Base-by-base conservation (phyloP, 2,113 vertebrate species). In the Elephantulus edwardii region DNA sequence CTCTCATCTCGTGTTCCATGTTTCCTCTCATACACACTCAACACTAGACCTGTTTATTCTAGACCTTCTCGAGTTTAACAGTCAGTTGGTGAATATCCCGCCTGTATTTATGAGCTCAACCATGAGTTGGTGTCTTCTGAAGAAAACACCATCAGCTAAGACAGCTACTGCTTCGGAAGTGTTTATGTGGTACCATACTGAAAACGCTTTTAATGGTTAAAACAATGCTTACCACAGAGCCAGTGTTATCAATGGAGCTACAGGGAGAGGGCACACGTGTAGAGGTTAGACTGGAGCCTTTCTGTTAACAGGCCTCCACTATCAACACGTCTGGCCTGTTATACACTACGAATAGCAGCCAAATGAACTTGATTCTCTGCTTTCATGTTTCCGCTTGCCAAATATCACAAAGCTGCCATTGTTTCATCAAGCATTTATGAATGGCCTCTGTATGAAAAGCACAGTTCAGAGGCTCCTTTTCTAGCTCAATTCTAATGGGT, bases 191-290 rank as follows among this genome's bases (percentile, higher is more conserved):
- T 26, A 28, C 28, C 60, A 8, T 9, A 4, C 2, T 56, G 40
- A 81, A 87, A 90, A 64, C 46, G 42, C 24, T 2, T 8, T 14
- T 17, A 28, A 60, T 11, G 52, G 26, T 42, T 2, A 26, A 90
- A 64, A 76, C 0, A 12, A 14, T 20, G 19, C 40, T 54, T 40
- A 38, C 0, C 1, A 13, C 22, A 56, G 17, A 75, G 60, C 1
- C 7, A 1, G 1, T 11, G 3, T 33, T 11, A 17, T 2, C 35
- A 44, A 3, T 0, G 5, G 44, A 44, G 28, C 5, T 16, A 33
- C 44, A 26, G 19, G 12, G 11, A 22, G 6, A 3, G 56, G 9
- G 3, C 6, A 5, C 54, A 19, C 0, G 0, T 0, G 8, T 0
- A 19, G n/a, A 38, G 3, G 1, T 33, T 30, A 26, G 1, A 3